Conservation (phyloP, 1,140 invertebrate genomes). For the Drosophila tsacasi region DNA sequence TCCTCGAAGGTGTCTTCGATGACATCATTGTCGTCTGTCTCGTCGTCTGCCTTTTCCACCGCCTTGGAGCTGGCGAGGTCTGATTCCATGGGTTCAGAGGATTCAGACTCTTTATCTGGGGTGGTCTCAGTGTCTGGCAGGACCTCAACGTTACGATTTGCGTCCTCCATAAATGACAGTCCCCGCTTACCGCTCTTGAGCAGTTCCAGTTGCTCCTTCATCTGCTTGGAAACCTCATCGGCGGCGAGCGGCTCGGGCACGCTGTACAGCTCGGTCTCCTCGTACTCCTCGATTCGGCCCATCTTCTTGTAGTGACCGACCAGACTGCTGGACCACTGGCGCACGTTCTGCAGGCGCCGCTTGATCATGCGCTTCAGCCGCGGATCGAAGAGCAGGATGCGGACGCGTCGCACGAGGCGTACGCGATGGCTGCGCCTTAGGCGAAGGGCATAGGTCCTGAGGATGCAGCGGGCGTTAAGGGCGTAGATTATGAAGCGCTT, state of each 20-base stretch:
- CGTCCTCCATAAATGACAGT: constrained; percentile 65
- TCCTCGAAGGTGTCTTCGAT: neutral
- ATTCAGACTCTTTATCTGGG: neutral
- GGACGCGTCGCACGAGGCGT: constrained; percentile 42
- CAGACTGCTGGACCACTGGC: constrained; percentile 63
- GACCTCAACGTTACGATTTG: constrained; percentile 42
- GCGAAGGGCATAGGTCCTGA: constrained; percentile 63
- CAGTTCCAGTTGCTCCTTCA: constrained; percentile 79
- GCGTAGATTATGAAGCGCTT: constrained; percentile 72
- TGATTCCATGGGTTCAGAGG: neutral
- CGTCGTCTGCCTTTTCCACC: neutral
- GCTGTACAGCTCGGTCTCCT: constrained; percentile 68
- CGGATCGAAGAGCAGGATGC: constrained; percentile 71
- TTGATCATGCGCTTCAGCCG: constrained; percentile 66
- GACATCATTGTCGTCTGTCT: neutral
- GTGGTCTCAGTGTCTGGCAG: neutral
- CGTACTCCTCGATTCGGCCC: constrained; percentile 59
- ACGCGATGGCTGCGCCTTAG: constrained; percentile 35
- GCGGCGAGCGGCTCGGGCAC: constrained; percentile 38
- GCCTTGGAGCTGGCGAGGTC: neutral
- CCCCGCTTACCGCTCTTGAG: constrained; percentile 66
- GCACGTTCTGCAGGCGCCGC: constrained; percentile 58
- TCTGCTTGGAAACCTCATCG: constrained; percentile 73
- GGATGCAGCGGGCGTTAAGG: constrained; percentile 53
- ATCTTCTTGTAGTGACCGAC: constrained; percentile 54